These are phyloP conservation scores for Gryon sp. DNA, from an alignment of 1,140 invertebrate species.

Conservation along the genomic window DNA sequence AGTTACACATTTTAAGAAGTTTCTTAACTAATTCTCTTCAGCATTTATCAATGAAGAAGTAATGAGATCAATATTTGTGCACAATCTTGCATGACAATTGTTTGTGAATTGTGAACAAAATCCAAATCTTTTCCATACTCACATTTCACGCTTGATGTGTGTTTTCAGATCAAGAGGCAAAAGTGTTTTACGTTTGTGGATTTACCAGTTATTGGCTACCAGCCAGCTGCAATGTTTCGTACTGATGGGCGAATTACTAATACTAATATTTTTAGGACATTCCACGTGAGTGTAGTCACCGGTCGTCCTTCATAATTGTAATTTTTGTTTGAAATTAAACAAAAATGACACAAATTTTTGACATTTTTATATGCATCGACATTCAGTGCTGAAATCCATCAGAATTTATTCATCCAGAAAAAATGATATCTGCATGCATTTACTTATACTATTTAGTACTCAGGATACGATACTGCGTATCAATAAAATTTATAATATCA, in stretches of 20 bases:
- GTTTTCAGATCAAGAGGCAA: slow-evolving; percentile 43
- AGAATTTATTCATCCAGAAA: too few relatives aligned
- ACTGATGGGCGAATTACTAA: slow-evolving; percentile 54
- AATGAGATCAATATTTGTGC: too few relatives aligned
- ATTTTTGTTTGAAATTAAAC: slow-evolving; percentile 27
- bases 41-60: too few relatives aligned
- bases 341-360: slow-evolving; percentile 19
- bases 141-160: slow-evolving; percentile 22
- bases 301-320: slow-evolving; percentile 40
- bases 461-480: too few relatives aligned
- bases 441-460: too few relatives aligned
- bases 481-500: too few relatives aligned
- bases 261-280: slow-evolving; percentile 56
- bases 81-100: too few relatives aligned
- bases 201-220: slow-evolving; percentile 43
- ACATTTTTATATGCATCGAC: too few relatives aligned
- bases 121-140: slow-evolving; percentile 10
- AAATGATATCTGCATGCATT: background rate
- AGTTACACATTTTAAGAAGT: too few relatives aligned
- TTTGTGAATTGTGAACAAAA: too few relatives aligned
- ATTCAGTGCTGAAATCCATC: too few relatives aligned
- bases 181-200: slow-evolving; percentile 47
- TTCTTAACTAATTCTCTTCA: too few relatives aligned
- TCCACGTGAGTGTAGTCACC: slow-evolving; percentile 46
- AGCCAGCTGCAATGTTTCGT: slow-evolving; percentile 45